A percentile compares a stretch with the other conserved stretches of the same genome.
phyloP scores from a whole-genome alignment of 2,113 vertebrate species.

The Condylura cristata region DNA sequence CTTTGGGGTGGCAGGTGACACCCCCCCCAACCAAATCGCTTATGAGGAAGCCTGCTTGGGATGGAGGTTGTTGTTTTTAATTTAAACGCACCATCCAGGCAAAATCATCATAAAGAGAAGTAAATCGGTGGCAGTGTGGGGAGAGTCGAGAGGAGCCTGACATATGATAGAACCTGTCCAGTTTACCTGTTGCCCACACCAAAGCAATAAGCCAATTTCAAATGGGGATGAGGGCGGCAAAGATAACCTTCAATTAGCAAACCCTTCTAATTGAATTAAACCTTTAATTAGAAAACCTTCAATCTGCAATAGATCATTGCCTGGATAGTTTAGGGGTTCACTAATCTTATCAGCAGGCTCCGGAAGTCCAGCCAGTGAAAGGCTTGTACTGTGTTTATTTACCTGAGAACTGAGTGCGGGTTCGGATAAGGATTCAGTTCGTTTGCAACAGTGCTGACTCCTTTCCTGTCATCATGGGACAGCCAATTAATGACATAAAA shows the following conservation, averaged over 20 bases:
- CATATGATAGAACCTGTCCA: slow-evolving; percentile 58
- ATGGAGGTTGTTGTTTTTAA: not conserved
- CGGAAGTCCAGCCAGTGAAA: slow-evolving; percentile 31
- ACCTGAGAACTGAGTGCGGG: slow-evolving; percentile 74
- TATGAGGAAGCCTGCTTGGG: not conserved
- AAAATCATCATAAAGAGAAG: not conserved
- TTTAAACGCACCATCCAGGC: not conserved
- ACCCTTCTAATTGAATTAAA: not conserved
- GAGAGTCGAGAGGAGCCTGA: not conserved
- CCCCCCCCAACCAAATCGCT: not conserved
- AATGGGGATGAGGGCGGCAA: not conserved
- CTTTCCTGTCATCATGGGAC: slow-evolving; percentile 79
- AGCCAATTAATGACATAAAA: slow-evolving; percentile 87
- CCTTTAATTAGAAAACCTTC: too few species aligned
- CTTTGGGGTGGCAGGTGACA: not conserved
- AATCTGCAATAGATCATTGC: not conserved
- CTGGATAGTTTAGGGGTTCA: slow-evolving; percentile 60
- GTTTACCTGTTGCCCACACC: slow-evolving; percentile 71
- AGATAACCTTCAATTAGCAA: slow-evolving; percentile 78
- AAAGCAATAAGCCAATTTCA: slow-evolving; percentile 82
- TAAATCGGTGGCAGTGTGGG: not conserved
- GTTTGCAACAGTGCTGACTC: slow-evolving; percentile 84
- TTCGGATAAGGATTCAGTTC: slow-evolving; percentile 82
- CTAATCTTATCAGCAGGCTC: slow-evolving; percentile 65
- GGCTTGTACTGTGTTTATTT: slow-evolving; percentile 74